These are phyloP conservation scores for Agrypnus murinus DNA, from an alignment of 2,888 invertebrate genomes.

Conservation along the genomic window DNA sequence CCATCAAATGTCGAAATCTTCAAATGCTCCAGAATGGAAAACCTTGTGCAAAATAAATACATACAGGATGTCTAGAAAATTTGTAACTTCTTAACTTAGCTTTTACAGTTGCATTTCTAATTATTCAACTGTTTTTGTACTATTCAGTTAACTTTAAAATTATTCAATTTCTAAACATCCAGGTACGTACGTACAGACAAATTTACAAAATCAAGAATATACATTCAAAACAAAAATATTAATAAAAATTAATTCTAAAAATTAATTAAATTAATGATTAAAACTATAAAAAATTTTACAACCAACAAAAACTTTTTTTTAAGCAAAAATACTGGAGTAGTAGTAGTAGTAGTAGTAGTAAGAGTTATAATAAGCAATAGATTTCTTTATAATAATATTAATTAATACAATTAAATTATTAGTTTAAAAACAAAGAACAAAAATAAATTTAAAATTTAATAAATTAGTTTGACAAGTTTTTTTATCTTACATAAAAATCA, in stretches of 20 bases:
- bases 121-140: slow-evolving; percentile 35
- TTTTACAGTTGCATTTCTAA: slow-evolving; percentile 19
- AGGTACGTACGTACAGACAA: background rate
- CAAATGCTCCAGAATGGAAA: no score
- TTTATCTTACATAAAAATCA: slow-evolving; percentile 46
- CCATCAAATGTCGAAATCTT: no score
- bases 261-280: slow-evolving; percentile 4
- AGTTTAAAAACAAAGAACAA: slow-evolving; percentile 42
- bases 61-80: slow-evolving; percentile 28
- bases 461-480: slow-evolving; percentile 44
- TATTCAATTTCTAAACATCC: slow-evolving; percentile 11
- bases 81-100: slow-evolving; percentile 2
- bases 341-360: slow-evolving; percentile 8
- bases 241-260: background rate
- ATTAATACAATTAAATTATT: slow-evolving; percentile 40
- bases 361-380: background rate
- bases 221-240: background rate
- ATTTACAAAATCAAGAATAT: background rate
- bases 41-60: no score
- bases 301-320: slow-evolving; percentile 16
- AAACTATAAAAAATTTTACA: slow-evolving; percentile 19
- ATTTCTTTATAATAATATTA: slow-evolving; percentile 26
- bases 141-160: slow-evolving; percentile 20
- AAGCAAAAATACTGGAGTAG: slow-evolving; percentile 25
- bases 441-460: slow-evolving; percentile 47